Evolutionary conservation across 2,888 invertebrate species (phyloP), one percentile per base, ranked within the genome.

Genomic region (Lithophane semibrunnea): DNA sequence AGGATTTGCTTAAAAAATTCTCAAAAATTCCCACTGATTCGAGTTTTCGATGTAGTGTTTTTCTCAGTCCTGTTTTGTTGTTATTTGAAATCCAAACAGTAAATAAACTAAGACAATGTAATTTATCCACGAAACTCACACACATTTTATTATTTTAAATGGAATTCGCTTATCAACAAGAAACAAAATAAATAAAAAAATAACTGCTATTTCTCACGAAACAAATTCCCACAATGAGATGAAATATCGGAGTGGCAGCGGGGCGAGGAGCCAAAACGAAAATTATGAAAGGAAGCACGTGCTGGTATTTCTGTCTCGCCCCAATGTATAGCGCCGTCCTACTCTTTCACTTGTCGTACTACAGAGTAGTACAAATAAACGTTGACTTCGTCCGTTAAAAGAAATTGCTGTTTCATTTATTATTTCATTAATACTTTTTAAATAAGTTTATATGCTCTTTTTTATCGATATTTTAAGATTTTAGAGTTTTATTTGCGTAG

Each of bases 221-320:
- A 94, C 93, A 92, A 94, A 94, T 94, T 95, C 94, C 91, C 94
- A 93, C 93, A 93, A 93, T 91, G 92, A 93, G 93, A 92, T 90
- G 92, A 93, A 92, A 92, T 95, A 95, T 93, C 89, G 92, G 95
- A 94, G 94, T 90, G 90, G 91, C 95, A 95, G 94, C 92, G 90
- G 91, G 90, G 92, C 91, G 92, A 94, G 92, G 94, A 95, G 94
- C 91, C 92, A 94, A 94, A 94, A 94, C 92, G 92, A 95, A 91
- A 90, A 94, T 93, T 93, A 94, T 92, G 94, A 94, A 94, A 95
- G 93, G 94, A 94, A 94, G 94, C 96, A 96, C 96, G 96, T 96
- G 96, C 95, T 95, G 90, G 85, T 93, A 90, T 86, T 71, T 75
- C 87, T 79, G 64, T 94, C 94, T 88, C 92, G 79, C 89, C 95